Percentiles rank a stretch among this genome's conserved stretches.
These are phyloP conservation scores for Phymatocera aterrima DNA, from an alignment of 2,888 invertebrate genomes.

Conservation along the genomic window DNA sequence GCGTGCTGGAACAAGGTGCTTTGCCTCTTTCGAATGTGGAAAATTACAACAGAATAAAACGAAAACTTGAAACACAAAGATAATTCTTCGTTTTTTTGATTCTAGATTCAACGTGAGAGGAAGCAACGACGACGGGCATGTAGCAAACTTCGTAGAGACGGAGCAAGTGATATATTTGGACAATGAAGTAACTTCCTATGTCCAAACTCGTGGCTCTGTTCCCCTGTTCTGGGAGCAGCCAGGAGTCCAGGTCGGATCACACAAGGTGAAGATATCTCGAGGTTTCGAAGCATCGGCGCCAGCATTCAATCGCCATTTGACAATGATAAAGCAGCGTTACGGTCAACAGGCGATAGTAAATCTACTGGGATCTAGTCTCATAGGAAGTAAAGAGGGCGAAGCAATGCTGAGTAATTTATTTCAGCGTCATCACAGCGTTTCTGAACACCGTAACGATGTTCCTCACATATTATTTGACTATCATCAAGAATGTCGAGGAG, in stretches of 20 bases:
- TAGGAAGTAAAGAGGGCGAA: conserved; percentile 98
- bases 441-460: conserved; percentile 85
- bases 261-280: conserved; percentile 97
- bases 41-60: background rate
- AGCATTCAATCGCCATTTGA: conserved; percentile 94
- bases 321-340: conserved; percentile 90
- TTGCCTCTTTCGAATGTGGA: background rate
- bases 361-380: conserved; percentile 91
- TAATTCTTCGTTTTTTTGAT: background rate
- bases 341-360: conserved; percentile 95
- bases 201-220: conserved; percentile 97
- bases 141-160: conserved; percentile 99
- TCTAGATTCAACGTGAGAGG: conserved; percentile 96
- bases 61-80: background rate
- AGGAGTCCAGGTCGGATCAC: conserved; percentile 98
- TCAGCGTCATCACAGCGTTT: conserved; percentile 90
- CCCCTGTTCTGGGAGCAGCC: conserved; percentile 99
- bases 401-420: conserved; percentile 95
- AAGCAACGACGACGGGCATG: conserved; percentile 99
- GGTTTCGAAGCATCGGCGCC: conserved; percentile 96
- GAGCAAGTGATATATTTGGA: conserved; percentile 97
- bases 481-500: conserved; percentile 93
- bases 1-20: conserved; percentile 92
- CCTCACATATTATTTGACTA: conserved; percentile 96
- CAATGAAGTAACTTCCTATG: conserved; percentile 91